A percentile compares a stretch with the other conserved stretches of the same genome.
These are phyloP conservation scores for Cynodonichthys magdalenae DNA, from an alignment of 2,797 vertebrate species.

Conservation along the genomic window DNA sequence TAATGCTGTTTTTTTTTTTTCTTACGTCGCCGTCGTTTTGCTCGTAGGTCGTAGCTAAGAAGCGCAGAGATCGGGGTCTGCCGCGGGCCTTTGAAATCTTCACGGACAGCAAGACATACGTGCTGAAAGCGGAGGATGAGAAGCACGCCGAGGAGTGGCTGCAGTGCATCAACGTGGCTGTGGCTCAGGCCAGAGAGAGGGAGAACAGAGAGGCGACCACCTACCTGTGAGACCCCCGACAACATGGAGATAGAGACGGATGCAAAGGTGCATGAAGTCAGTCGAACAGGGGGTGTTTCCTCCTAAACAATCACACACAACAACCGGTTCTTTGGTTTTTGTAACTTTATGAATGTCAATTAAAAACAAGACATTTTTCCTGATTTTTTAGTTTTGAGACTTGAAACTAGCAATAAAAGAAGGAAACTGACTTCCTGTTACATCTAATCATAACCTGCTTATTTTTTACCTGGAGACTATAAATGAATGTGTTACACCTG, in stretches of 20 bases:
- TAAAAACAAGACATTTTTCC: slow-evolving; percentile 10
- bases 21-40: neutral
- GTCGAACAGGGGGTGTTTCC: too few relatives aligned
- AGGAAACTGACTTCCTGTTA: slow-evolving; percentile 13
- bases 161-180: slow-evolving; percentile 92
- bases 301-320: too few relatives aligned
- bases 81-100: slow-evolving; percentile 97
- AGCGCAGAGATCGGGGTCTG: slow-evolving; percentile 88
- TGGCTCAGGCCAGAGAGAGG: slow-evolving; percentile 90
- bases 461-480: too few relatives aligned
- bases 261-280: too few relatives aligned
- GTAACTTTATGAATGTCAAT: too few relatives aligned
- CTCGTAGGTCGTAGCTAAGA: slow-evolving; percentile 82
- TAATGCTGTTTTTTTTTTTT: too few relatives aligned
- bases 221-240: slow-evolving; percentile 81
- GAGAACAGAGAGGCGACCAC: slow-evolving; percentile 92
- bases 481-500: too few relatives aligned
- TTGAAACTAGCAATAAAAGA: slow-evolving; percentile 37
- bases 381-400: slow-evolving; percentile 28
- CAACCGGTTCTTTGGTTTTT: too few relatives aligned
- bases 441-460: neutral
- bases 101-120: slow-evolving; percentile 89
- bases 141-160: slow-evolving; percentile 92
- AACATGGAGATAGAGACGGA: neutral
- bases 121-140: slow-evolving; percentile 93